Percentiles rank a stretch among this genome's conserved stretches.
phyloP scores from a whole-genome alignment of 2,797 vertebrate genomes.

The Rallus crepitans region DNA sequence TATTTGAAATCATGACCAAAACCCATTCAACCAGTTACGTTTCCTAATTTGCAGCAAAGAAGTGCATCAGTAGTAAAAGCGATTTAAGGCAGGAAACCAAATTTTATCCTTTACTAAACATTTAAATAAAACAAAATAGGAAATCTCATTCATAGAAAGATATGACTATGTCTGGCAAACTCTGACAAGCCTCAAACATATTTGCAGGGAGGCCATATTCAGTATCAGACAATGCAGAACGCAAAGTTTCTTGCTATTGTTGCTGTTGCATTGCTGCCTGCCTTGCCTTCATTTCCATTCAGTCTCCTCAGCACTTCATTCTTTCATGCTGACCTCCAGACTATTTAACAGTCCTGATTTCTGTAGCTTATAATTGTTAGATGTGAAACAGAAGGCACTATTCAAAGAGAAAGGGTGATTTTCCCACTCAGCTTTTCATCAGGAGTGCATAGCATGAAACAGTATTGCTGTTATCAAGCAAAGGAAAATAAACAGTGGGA shows the following conservation, averaged over 20 bases:
- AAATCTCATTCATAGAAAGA: not conserved
- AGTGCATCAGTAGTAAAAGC: not conserved
- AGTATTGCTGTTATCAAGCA: not conserved
- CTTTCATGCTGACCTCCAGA: not conserved
- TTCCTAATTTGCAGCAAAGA: not conserved
- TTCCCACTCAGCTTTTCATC: not conserved
- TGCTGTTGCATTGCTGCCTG: not conserved
- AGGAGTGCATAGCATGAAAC: not conserved
- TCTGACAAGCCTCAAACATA: not conserved
- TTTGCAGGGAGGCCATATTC: not conserved
- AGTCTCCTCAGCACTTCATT: not conserved
- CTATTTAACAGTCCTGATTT: not conserved
- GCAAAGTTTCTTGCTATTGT: not conserved
- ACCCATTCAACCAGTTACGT: not conserved
- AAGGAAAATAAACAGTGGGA: constrained; percentile 2
- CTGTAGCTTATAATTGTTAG: not conserved
- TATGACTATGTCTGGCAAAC: not conserved
- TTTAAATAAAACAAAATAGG: not conserved
- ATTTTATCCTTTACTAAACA: not conserved
- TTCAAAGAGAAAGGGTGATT: not conserved
- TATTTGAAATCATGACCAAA: not conserved
- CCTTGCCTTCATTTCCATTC: not conserved
- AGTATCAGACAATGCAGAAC: not conserved
- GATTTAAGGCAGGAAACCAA: not conserved
- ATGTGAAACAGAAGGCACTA: not conserved